Evolutionary conservation across 2,113 vertebrate species (phyloP), one percentile per base, ranked within the genome.

Genomic region (Epinephelus lanceolatus): DNA sequence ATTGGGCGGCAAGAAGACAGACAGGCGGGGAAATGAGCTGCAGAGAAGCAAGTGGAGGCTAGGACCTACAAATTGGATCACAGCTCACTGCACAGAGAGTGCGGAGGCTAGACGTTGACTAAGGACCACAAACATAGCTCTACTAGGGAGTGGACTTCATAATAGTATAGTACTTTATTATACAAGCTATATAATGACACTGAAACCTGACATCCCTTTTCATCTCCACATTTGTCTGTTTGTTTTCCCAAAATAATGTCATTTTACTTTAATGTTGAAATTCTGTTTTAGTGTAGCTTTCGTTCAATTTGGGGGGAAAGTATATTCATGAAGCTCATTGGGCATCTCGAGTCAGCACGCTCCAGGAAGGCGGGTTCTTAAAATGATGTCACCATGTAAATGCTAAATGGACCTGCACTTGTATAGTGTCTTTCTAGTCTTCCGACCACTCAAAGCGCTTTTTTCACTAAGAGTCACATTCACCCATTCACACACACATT

Each of bases 21-120:
- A 78, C 68, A 61, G 67, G 65, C 66, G 67, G 45, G 18, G 19
- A 75, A 86, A 88, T 83, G 79, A 90, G 68, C 68, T 65, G 56
- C n/a, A 81, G 60, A 66, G 33, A 11, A 62, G 42, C 1, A 25
- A 62, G 37, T 11, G 19, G 37, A 80, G 78, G 45, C 70, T 11
- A 19, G 56, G 80, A 61, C 18, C 13, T 60, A 77, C 61, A 80
- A 51, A 89, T 72, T 59, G 70, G 19, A 81, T 59, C 72, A 51
- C 1, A 18, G 66, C 21, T 71, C 6, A 33, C 21, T 71, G 84
- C 61, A 67, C 59, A 53, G 49, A 37, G 42, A 30, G 19, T 65
- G 19, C 0, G 2, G 37, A 75, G 23, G 60, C 40, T 42, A 47
- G 76, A 73, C 37, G 42, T 25, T 37, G 49, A 52, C 45, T 76